Base-by-base conservation (phyloP, 2,113 vertebrate genomes). In the Tychaedon coryphoeus region DNA sequence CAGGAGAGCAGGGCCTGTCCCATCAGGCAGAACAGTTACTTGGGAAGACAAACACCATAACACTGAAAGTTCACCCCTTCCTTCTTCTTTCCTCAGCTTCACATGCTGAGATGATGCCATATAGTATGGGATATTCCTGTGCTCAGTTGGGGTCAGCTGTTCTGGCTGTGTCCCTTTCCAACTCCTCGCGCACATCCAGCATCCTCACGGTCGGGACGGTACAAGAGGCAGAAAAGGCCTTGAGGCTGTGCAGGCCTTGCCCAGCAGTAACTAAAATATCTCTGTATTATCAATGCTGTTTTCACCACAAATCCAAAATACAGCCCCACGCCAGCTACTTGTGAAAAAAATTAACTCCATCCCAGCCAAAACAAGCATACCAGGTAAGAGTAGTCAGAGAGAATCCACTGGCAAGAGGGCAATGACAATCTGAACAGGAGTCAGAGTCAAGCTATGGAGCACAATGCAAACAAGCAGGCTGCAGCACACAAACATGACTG, bases 201-300 rank as follows among this genome's bases (percentile, higher is more conserved):
- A 0, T 45, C 33, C 60, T 58, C 22, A 57, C 1, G 2, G 34
- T 1, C 0, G 17, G 51, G 22, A 9, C 28, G 43, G 31, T 24
- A 43, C 26, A 43, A 65, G 50, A 33, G 58, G 26, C 14, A 57
- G 36, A 50, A 73, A 65, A 50, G 22, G 12, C 66, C 43, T 50
- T 57, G 58, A 43, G 50, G 75, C 42, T 79, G 22, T 43, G 31
- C 34, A 72, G 12, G 31, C 28, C 23, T 26, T 19, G 15, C 86
- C n/a, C 58, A 57, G 36, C 43, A 66, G 19, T 16, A 58, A 65
- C 31, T 42, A 16, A 65, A 72, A 57, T 23, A 88, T 58, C 33
- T 51, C 60, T 58, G 33, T 31, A 51, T 51, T 29, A 43, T 58
- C 33, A 66, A 58, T 26, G 16, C 33, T 51, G 33, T 50, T 57